Base-by-base conservation (phyloP, 2,113 vertebrate species). In the Xiphorhynchus elegans region DNA sequence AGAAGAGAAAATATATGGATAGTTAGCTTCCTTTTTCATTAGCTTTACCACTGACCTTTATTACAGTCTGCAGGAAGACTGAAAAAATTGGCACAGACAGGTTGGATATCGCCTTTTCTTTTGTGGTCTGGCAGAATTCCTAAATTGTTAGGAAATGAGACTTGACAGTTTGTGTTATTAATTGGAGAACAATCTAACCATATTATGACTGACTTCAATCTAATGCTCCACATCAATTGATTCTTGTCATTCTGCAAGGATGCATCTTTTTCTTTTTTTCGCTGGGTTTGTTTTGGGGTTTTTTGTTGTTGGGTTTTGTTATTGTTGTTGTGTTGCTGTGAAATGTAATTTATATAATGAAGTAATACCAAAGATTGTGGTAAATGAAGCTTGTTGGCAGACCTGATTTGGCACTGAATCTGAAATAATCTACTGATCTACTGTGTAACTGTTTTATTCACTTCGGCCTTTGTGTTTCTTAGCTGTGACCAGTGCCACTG, bases 161-260 rank as follows among this genome's bases (percentile, higher is more conserved):
- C 60, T 92, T 97, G 96, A 96, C 85, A 85, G 78, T 92, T 78
- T 95, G 68, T 93, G 46, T 96, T 97, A 96, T 92, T 97, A 96
- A 96, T 95, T 97, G 76, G 87, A 97, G 55, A 95, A 78, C n/a
- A 83, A 84, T 96, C 96, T 88, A 96, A 84, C 75, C 46, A 11
- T 96, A 68, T 96, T 95, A 87, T 85, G 56, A 90, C 62, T n/a
- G n/a, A n/a, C n/a, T n/a, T n/a, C n/a, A 96, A 0, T 93, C 40
- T 94, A 67, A 84, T 76, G 56, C 29, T 79, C 19, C 58, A 59
- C 79, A 46, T 95, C 74, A 90, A 1, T 58, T 93, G 80, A 83
- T 60, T 96, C 35, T 84, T 87, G 49, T 93, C 78, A 67, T 96
- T 49, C 55, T 96, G 16, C 49, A 76, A 72, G 37, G 46, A 75